These are phyloP conservation scores for Hemaris fuciformis DNA, from an alignment of 2,888 invertebrate genomes.

Conservation along the genomic window DNA sequence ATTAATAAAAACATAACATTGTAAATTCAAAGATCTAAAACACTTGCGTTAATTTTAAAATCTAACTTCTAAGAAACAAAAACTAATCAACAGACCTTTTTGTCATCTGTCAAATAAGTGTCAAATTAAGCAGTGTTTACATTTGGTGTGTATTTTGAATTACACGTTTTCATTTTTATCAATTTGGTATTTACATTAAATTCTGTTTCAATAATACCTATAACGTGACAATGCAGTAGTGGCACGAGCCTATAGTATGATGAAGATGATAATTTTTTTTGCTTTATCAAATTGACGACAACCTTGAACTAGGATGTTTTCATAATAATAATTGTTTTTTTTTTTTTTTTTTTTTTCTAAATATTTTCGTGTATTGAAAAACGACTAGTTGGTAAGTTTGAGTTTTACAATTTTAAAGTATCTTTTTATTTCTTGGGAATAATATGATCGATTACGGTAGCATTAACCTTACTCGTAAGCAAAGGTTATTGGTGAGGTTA, in stretches of 20 bases:
- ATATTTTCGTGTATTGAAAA: neutral
- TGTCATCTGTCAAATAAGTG: too few species aligned
- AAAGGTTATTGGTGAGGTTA: neutral
- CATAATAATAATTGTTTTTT: neutral
- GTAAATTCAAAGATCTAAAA: too few species aligned
- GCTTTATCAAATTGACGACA: conserved; percentile 14
- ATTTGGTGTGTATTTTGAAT: conserved; percentile 27
- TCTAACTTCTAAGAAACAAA: too few species aligned
- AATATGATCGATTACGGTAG: neutral
- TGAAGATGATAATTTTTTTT: neutral
- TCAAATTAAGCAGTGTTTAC: neutral
- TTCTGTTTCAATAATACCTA: neutral
- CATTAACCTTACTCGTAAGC: neutral
- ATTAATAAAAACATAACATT: too few species aligned
- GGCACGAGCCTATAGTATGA: neutral
- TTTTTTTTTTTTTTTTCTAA: too few species aligned
- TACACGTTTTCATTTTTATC: neutral
- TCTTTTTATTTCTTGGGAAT: too few species aligned
- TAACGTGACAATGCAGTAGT: neutral
- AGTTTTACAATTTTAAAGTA: neutral
- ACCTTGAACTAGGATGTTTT: conserved; percentile 23
- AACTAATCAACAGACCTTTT: too few species aligned
- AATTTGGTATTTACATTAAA: neutral
- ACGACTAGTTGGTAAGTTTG: neutral
- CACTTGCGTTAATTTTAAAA: too few species aligned